Base-by-base conservation (phyloP, 2,797 vertebrate genomes). In the Cuniculus paca region DNA sequence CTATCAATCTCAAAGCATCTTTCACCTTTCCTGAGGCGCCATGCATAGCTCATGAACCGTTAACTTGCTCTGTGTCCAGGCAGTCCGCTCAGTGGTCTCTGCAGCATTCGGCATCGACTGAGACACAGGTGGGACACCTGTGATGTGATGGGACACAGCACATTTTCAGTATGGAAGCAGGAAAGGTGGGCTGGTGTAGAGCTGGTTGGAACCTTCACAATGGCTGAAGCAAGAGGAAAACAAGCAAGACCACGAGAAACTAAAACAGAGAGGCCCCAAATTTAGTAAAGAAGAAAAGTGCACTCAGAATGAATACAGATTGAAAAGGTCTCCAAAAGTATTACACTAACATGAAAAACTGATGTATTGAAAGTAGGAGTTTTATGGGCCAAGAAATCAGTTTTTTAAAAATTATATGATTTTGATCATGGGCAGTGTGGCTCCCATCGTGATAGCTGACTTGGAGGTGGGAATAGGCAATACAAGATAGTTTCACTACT, bases 31-130 rank as follows among this genome's bases (percentile, higher is more conserved):
- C 31, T 4, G 5, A 2, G 20, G 14, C 9, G 12, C 9, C 5
- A 0, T 48, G n/a, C 34, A 54, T 70, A 26, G 8, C 22, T 14
- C 22, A 16, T 0, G 2, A 1, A 9, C 2, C 9, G 11, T 24
- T 52, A 81, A 26, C 20, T 87, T 6, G 4, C 5, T 24, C 28
- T 11, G 13, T 52, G 11, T 81, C 19, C 24, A 72, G 9, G 24
- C 4, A 36, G 2, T n/a, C 2, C 12, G 14, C 1, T 1, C 5
- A 58, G 16, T n/a, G 5, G 9, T 9, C 12, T 74, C 34, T 34
- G 1, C n/a, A 48, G 13, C 17, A 28, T 16, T 24, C 31, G 6
- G 11, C 45, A 17, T 34, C 31, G n/a, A 17, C 58, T 1, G 17
- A 28, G 12, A 16, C 31, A 5, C 34, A n/a, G 8, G 0, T 1